Base-by-base conservation (phyloP, 1,140 invertebrate species). In the Dolichoris vasculosae region DNA sequence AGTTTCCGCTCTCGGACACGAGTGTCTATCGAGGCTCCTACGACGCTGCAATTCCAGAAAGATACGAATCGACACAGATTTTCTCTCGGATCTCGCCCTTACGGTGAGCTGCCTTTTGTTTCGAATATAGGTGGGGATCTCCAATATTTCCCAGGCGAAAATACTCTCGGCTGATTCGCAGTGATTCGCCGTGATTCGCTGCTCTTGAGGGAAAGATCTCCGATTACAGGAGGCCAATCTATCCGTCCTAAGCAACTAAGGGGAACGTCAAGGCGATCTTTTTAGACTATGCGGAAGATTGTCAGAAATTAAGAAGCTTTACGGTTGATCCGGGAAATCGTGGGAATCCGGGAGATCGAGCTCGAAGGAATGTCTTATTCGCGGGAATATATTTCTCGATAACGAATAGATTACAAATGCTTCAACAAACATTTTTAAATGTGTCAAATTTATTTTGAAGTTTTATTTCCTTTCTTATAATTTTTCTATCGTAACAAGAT, bases 21-120 rank as follows among this genome's bases (percentile, higher is more conserved):
- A 26, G 55, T 2, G 23, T 9, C 23, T 46, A 26, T 13, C 23
- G 6, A 26, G 23, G 4, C 20, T 23, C 17, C 35, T n/a, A 9
- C 38, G 23, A 59, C 38, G 26, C 38, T n/a, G 23, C 38, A 17
- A 69, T 23, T 59, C 69, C 17, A n/a, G 69, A 59, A 73, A 67
- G 55, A 78, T 84, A 84, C 40, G 40, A 78, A 84, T 78, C 75
- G 59, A 67, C 75, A 76, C 40, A 51, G 59, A 84, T 78, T 67
- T 64, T 40, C n/a, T 40, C 38, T 59, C 38, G 11, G 48, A 51
- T 51, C 20, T 51, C 48, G 48, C 48, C 48, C 48, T 51, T 8
- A 4, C 0, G 30, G 23, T 59, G 17, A 30, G 59, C 59, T n/a
- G 38, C 38, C 78, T 80, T 80, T 80, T 80, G 55, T 80, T 51